These are phyloP conservation scores for Triplophysa yarkandensis DNA, from an alignment of 2,797 vertebrate genomes.

Conservation along the genomic window DNA sequence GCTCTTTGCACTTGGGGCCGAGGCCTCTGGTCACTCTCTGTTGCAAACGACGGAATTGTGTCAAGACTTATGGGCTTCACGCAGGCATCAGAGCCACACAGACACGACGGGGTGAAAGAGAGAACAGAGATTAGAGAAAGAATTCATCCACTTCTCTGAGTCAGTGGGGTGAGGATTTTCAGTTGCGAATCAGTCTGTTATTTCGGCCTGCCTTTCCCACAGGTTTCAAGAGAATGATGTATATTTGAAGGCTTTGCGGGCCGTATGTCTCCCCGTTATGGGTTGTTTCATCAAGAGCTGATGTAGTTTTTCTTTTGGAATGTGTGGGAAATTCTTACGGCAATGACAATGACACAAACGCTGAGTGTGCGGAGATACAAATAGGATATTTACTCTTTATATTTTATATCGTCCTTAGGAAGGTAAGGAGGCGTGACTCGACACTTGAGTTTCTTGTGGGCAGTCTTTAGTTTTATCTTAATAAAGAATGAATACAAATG, in stretches of 20 bases:
- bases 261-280: conserved; percentile 2
- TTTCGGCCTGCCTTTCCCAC: conserved; percentile 24
- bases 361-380: not conserved
- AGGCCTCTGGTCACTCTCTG: conserved; percentile 14
- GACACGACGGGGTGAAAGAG: conserved; percentile 30
- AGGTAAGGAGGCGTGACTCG: not conserved
- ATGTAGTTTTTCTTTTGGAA: not conserved
- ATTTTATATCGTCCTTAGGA: not conserved
- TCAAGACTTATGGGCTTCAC: conserved; percentile 43
- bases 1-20: conserved; percentile 35
- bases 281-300: conserved; percentile 22
- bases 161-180: conserved; percentile 47
- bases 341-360: not conserved
- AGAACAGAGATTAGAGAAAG: conserved; percentile 51
- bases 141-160: conserved; percentile 51
- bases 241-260: conserved; percentile 16
- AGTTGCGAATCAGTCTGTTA: conserved; percentile 29
- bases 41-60: conserved; percentile 48
- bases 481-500: conserved; percentile 7
- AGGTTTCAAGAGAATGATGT: conserved; percentile 8
- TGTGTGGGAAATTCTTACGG: conserved; percentile 10
- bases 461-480: not conserved
- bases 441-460: not conserved
- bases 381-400: too few species aligned
- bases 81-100: conserved; percentile 36